Evolutionary conservation across 1,140 invertebrate genomes (phyloP), one percentile per base, ranked within the genome.

Genomic region (Drosophila sechellia): DNA sequence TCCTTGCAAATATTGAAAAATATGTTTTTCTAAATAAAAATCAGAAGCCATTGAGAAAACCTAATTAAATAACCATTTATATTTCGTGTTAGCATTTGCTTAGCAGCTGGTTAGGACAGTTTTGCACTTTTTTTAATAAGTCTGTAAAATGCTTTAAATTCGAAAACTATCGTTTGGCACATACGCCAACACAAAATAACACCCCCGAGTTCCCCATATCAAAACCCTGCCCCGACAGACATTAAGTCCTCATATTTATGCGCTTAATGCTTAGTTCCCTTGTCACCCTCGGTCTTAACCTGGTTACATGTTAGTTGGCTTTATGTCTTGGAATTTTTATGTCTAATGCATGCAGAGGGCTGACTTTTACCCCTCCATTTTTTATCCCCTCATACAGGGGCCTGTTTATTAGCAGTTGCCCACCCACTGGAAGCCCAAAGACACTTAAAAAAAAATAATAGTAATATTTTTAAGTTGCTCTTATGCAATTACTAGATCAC

Each of bases 261-360:
- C 53, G 34, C 74, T 74, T 69, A 79, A 83, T 70, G 49, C 71
- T 27, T 27, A 46, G 60, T 54, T 50, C 48, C 77, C 53, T 42
- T 52, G 70, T 27, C 50, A 48, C 22, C 54, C 72, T 56, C 27
- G 56, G 64, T 46, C 73, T 61, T 52, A 58, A 63, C 43, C 55
- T 57, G 74, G 61, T 63, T 59, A 85, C 61, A 57, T 73, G 81
- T 63, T 73, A 80, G 81, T 77, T 77, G 81, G 81, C 68, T 71
- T 85, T 81, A 71, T 83, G 58, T 50, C 58, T 60, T 48, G 81
- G 74, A 68, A 75, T 78, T 81, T 86, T 86, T 86, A 86, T 86
- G 83, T 57, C 79, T 59, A 86, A 87, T 59, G 60, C 81, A 66
- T 57, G 49, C 75, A 56, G 54, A 60, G 56, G 54, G 65, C 55